Base-by-base conservation (phyloP, 2,888 invertebrate species). In the Campoplex nolae region DNA sequence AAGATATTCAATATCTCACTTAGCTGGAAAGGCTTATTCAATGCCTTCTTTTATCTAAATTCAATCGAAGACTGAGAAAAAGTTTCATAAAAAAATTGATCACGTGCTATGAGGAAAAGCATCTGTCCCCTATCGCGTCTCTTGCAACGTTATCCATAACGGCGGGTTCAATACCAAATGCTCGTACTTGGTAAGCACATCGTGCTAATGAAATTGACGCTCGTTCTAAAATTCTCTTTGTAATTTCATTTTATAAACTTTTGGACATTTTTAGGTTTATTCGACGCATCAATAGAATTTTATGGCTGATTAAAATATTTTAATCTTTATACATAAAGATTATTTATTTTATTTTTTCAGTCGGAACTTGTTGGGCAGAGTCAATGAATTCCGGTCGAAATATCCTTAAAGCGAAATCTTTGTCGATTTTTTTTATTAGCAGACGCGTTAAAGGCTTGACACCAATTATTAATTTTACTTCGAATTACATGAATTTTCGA, bases 91-190 rank as follows among this genome's bases (percentile, higher is more conserved):
- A 86, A 68, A 78, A 62, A 84, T 78, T 68, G 70, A 81, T 79
- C 80, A 67, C 79, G 85, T 77, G 82, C 79, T 83, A 75, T 84
- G 85, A 83, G 87, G 87, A 65, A 65, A 73, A 89, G 81, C 91
- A 91, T 91, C 90, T 91, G 91, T 80, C 91, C 91, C 91, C 89
- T 91, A 91, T 90, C 88, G 88, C 75, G 71, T 87, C 82, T 83
- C 83, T 83, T 68, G 70, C 70, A 54, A 77, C 62, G 58, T 75
- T 58, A 28, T 62, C 23, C 45, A 62, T 32, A 58, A 62, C 28
- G 58, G 58, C 32, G 58, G 32, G 4, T 62, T 6, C 9, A 58
- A 58, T 0, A 23, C 0, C 32, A 32, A 62, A 32, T 32, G 32
- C 56, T 56, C 9, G 23, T 32, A 62, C 56, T 23, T 23, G 23